Percentiles rank a stretch among this genome's conserved stretches.
Conservation (phyloP, 1,140 invertebrate genomes). For the Formica selysi region DNA sequence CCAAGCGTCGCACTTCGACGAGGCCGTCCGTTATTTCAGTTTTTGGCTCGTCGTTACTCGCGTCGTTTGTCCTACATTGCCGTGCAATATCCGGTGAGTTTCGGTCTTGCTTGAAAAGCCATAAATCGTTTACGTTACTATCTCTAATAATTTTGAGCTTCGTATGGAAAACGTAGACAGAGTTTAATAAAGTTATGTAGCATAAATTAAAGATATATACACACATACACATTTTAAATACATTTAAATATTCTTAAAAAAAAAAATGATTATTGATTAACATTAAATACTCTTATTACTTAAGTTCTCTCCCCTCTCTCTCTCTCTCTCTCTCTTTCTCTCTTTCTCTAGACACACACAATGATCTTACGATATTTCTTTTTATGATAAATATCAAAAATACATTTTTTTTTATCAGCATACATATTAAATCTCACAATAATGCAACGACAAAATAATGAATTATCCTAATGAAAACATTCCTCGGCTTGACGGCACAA, state of each 20-base stretch:
- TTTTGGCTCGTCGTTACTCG: slow-evolving; percentile 51
- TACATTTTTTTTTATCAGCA: background rate
- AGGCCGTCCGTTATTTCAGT: slow-evolving; percentile 45
- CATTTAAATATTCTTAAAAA: background rate
- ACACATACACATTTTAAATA: background rate
- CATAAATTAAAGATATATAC: background rate
- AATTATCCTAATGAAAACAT: slow-evolving; percentile 8
- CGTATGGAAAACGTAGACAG: background rate
- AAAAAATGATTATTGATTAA: background rate
- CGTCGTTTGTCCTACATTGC: slow-evolving; percentile 31
- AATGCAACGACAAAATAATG: background rate
- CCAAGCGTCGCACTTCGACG: slow-evolving; percentile 45
- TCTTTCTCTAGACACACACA: background rate
- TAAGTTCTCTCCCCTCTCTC: no score
- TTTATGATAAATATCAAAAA: background rate
- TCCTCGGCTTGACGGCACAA: background rate
- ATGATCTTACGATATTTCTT: background rate
- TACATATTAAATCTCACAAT: background rate
- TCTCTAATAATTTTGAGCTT: slow-evolving; percentile 27
- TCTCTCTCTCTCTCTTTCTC: no score
- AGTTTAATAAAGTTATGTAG: background rate
- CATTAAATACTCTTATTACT: no score
- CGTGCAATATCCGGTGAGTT: slow-evolving; percentile 46
- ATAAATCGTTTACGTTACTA: slow-evolving; percentile 29
- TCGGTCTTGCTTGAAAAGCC: slow-evolving; percentile 36